These are phyloP conservation scores for Brachyalestes nurse DNA, from an alignment of 2,797 vertebrate species.

Conservation along the genomic window DNA sequence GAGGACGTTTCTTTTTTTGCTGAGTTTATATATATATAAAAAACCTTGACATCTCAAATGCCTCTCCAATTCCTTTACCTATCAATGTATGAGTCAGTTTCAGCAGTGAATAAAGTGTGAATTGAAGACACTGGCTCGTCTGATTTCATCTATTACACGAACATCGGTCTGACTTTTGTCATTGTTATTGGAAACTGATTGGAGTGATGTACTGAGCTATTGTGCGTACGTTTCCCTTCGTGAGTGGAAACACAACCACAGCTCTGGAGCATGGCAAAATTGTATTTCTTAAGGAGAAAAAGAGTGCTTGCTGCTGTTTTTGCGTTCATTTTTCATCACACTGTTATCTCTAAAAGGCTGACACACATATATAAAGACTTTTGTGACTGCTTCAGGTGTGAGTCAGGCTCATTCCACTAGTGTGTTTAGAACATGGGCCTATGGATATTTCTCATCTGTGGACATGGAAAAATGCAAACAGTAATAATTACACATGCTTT, in stretches of 20 bases:
- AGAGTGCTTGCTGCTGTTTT: no score
- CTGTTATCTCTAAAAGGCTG: neutral
- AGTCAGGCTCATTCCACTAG: no score
- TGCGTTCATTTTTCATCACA: neutral
- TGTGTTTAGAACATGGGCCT: no score
- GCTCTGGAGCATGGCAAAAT: neutral
- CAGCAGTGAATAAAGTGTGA: constrained; percentile 13
- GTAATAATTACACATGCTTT: no score
- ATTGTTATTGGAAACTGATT: neutral
- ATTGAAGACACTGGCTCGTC: neutral
- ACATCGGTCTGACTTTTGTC: neutral
- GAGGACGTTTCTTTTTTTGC: no score
- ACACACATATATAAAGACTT: neutral
- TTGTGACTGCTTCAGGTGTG: neutral
- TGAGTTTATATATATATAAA: neutral
- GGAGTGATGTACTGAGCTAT: neutral
- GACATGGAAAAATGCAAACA: no score
- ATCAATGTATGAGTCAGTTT: neutral
- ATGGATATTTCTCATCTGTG: no score
- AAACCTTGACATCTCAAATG: constrained; percentile 18
- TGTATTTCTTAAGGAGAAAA: neutral
- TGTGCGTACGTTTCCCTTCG: neutral
- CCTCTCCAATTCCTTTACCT: neutral
- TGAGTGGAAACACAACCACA: neutral
- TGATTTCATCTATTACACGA: neutral